Base-by-base conservation (phyloP, 1,140 invertebrate genomes). In the Sycophaga agraensis region DNA sequence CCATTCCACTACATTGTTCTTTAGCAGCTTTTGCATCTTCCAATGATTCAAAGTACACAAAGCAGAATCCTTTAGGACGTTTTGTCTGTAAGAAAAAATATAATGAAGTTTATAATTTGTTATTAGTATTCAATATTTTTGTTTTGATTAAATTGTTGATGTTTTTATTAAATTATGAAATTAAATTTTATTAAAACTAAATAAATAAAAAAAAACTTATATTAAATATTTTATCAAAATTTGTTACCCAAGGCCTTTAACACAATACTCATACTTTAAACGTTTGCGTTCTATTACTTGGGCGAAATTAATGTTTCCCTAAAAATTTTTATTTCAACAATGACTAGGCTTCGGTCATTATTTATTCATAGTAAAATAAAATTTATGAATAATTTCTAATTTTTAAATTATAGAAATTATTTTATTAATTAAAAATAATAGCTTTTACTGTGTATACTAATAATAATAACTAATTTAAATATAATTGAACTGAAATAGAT, bases 11-110 rank as follows among this genome's bases (percentile, higher is more conserved):
- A 69, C 94, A 96, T 69, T 92, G 86, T 65, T 98, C 94, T 82
- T 97, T 97, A 0, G 97, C 97, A 59, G 90, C 88, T 72, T 91
- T 91, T 0, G 97, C 94, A 84, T 98, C 94, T 49, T 94, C 91
- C 9, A 89, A 78, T 45, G 86, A 88, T 76, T 92, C 89, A 81
- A 91, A 99, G 82, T 99, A 98, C 24, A 99, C 92, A 83, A 99
- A 99, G 65, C 93, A 93, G 82, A 99, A 99, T 28, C 97, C 97
- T 70, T 96, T 83, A 1, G 96, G 98, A 65, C 94, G 84, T 14
- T 91, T 91, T 70, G 92, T 96, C 90, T 96, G 74, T 26, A 82
- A 72, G 4, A 37, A 46, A 21, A 64, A 59, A 46, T 28, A 42
- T n/a, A n/a, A n/a, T n/a, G n/a, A n/a, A n/a, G n/a, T n/a, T 39